Evolutionary conservation across 2,888 invertebrate genomes (phyloP).

Genomic region (Palloptera scutellata): DNA sequence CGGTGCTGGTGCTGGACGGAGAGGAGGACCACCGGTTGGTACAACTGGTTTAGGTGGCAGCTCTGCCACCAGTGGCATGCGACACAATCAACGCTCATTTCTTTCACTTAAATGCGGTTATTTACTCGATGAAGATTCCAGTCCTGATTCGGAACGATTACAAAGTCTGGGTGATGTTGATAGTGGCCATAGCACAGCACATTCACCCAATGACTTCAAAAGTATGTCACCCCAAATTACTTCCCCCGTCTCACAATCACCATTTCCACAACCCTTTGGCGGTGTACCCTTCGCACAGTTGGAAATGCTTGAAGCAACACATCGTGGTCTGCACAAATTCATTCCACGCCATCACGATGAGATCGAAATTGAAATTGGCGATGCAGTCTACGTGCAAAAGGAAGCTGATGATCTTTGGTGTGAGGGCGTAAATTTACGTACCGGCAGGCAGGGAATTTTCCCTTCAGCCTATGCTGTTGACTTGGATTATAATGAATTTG

Average conservation of each 20-base stretch:
- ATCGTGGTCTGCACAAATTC: constrained; percentile 94
- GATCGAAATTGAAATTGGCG: constrained; percentile 96
- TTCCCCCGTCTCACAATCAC: constrained; percentile 71
- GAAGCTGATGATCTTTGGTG: constrained; percentile 98
- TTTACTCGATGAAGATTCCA: constrained; percentile 81
- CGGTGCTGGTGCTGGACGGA: constrained; percentile 46
- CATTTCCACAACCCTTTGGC: constrained; percentile 72
- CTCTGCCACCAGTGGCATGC: constrained; percentile 30
- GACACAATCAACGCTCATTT: constrained; percentile 65
- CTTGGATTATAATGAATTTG: constrained; percentile 95
- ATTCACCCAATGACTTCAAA: constrained; percentile 89
- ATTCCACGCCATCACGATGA: constrained; percentile 95
- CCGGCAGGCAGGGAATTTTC: constrained; percentile 93
- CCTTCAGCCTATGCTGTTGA: constrained; percentile 98
- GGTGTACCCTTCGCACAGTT: constrained; percentile 83
- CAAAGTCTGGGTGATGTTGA: constrained; percentile 80
- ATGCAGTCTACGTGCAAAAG: constrained; percentile 94
- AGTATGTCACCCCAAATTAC: constrained; percentile 78
- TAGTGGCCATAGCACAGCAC: constrained; percentile 91
- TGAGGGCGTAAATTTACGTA: constrained; percentile 95
- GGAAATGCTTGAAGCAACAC: constrained; percentile 91
- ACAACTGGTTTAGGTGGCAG: constrained; percentile 15
- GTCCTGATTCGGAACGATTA: constrained; percentile 85
- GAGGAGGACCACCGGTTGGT: constrained; percentile 2
- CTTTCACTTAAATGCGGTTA: constrained; percentile 79